These are phyloP conservation scores for Diadromus collaris DNA, from an alignment of 2,888 invertebrate genomes.

Conservation along the genomic window DNA sequence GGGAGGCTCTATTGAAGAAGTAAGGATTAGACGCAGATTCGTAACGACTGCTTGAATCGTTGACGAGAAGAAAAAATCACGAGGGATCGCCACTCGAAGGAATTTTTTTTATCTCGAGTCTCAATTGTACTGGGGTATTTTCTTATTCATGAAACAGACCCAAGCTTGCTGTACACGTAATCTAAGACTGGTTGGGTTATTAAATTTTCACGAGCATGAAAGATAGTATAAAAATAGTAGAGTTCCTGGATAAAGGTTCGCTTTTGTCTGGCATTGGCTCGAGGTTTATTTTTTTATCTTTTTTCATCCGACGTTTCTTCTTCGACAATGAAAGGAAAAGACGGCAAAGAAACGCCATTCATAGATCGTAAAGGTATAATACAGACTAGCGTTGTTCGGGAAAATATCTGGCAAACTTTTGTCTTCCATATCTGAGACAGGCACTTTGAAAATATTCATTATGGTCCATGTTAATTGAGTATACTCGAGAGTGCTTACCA, in stretches of 20 bases:
- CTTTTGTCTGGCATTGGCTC: constrained; percentile 28
- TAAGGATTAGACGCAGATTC: neutral
- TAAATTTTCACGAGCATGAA: constrained; percentile 44
- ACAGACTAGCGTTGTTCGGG: constrained; percentile 8
- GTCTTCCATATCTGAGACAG: neutral
- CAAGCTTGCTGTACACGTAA: constrained; percentile 15
- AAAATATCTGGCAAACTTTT: constrained; percentile 14
- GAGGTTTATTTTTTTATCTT: constrained; percentile 2
- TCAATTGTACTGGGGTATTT: constrained; percentile 21
- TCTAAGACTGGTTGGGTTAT: constrained; percentile 21
- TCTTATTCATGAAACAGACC: constrained; percentile 37
- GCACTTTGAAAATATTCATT: neutral
- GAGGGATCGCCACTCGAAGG: constrained; percentile 32
- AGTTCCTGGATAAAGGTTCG: constrained; percentile 27
- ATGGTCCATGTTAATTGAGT: neutral
- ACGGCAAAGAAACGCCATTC: neutral
- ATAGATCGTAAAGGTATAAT: neutral
- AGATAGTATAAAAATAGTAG: constrained; percentile 19
- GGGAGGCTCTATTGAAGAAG: constrained; percentile 6
- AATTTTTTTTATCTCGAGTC: constrained; percentile 19
- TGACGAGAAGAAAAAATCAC: constrained; percentile 12
- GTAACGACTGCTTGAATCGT: constrained; percentile 32
- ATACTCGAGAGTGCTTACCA: constrained; percentile 81
- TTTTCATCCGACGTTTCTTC: constrained; percentile 7
- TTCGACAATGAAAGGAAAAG: constrained; percentile 16